Evolutionary conservation across 1,140 invertebrate genomes (phyloP), one percentile per base, ranked within the genome.

Genomic region (Zaprionus davidi): DNA sequence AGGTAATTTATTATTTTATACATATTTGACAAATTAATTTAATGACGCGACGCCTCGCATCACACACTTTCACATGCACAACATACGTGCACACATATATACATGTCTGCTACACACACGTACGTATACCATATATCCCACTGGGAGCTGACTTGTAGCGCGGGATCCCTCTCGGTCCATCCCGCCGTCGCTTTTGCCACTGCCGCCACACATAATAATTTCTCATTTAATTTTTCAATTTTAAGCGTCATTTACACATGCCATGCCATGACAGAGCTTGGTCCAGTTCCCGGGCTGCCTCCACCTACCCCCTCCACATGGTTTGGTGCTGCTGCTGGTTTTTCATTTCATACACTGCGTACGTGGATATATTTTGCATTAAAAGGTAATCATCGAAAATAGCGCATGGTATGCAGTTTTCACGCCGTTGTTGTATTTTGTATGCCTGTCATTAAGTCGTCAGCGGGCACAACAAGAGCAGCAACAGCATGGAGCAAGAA

Each of bases 221-320:
- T 90, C 85, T 90, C 85, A 90, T 90, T 90, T 90, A 90, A 90
- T 90, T 90, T 90, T 90, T 90, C 85, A 90, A 90, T 90, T 90
- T 90, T 90, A 90, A 90, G 85, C 85, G 85, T 90, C 85, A 90
- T 90, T 90, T 90, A 90, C 85, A 88, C 85, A 88, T 88, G 85
- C 85, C 75, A 90, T 85, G 71, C 69, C 82, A 68, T 78, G 78
- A 68, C 78, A 74, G 71, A 79, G 75, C 76, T 90, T 77, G 77
- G 84, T 85, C 63, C 63, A 66, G 60, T 64, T 76, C 69, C 79
- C 71, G 71, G 31, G 49, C 38, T 72, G n/a, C 31, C 72, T 53
- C 31, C 31, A 3, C 17, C 26, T 26, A 1, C 13, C 28, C 15
- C 26, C 4, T 49, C 38, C n/a, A 46, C n/a, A 46, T 46, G 41